Conservation (phyloP, 1,140 invertebrate genomes). For the Acyrthosiphon pisum region DNA sequence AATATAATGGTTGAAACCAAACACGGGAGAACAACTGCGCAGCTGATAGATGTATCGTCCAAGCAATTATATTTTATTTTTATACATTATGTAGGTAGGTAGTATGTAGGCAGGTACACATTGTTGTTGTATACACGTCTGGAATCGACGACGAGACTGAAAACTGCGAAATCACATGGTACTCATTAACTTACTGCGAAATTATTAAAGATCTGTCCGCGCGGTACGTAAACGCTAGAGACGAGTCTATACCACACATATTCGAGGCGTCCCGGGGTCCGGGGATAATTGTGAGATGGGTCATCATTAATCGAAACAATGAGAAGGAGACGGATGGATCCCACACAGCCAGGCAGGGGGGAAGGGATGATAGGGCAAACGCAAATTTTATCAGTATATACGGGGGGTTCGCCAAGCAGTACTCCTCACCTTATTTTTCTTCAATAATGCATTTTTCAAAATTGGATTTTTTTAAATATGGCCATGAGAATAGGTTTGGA, state of each 20-base stretch:
- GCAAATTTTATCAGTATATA: too few relatives aligned
- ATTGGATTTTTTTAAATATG: too few relatives aligned
- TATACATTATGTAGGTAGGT: not conserved
- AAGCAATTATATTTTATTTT: constrained; percentile 29
- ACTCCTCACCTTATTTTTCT: too few relatives aligned
- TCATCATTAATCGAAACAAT: constrained; percentile 34
- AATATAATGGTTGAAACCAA: not conserved
- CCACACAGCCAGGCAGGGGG: not conserved
- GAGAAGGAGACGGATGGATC: not conserved
- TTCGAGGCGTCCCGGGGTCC: not conserved
- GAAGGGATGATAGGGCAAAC: too few relatives aligned
- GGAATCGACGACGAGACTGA: constrained; percentile 15
- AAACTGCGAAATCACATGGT: constrained; percentile 49
- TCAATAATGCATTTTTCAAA: too few relatives aligned
- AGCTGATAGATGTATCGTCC: not conserved
- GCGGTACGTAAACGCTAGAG: not conserved
- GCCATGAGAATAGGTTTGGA: too few relatives aligned
- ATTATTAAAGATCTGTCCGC: not conserved
- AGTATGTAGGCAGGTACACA: not conserved
- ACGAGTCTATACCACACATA: not conserved
- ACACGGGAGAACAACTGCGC: not conserved
- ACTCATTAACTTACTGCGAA: constrained; percentile 31
- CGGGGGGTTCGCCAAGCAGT: too few relatives aligned
- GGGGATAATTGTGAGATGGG: not conserved
- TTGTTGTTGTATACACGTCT: not conserved